Evolutionary conservation across 2,888 invertebrate genomes (phyloP).

Genomic region (Emmelina monodactyla): DNA sequence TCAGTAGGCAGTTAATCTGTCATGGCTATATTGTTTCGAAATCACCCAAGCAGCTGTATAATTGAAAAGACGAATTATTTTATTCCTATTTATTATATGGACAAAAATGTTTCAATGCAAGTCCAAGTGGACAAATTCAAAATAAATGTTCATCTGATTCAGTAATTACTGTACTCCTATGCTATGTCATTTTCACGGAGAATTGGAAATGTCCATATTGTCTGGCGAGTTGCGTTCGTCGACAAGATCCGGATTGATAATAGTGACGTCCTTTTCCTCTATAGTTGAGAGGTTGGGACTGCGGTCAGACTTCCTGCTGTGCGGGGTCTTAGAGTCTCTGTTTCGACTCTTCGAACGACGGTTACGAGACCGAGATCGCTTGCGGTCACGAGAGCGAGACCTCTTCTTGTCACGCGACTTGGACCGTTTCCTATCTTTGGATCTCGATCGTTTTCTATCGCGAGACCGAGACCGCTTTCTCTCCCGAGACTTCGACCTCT

Average conservation of each 20-base stretch:
- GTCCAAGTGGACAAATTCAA: no score
- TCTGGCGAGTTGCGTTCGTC: constrained; percentile 71
- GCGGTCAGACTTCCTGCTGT: constrained; percentile 40
- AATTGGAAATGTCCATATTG: constrained; percentile 84
- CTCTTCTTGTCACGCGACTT: constrained; percentile 53
- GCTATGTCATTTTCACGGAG: no score
- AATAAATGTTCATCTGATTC: no score
- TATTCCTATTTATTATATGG: no score
- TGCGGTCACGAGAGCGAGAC: constrained; percentile 48
- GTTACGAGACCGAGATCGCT: constrained; percentile 47
- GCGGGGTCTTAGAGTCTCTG: constrained; percentile 48
- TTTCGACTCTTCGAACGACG: constrained; percentile 49
- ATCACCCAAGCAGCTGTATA: no score
- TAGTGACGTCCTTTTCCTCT: constrained; percentile 21
- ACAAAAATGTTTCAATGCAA: no score
- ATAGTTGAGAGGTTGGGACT: constrained; percentile 32
- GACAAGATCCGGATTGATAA: constrained; percentile 22
- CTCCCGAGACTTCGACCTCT: constrained; percentile 66
- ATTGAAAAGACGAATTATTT: no score
- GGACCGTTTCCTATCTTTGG: constrained; percentile 54
- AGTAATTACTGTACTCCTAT: no score
- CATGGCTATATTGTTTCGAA: no score
- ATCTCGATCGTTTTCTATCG: constrained; percentile 52
- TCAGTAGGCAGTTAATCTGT: no score
- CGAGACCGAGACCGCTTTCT: constrained; percentile 64